phyloP scores from a whole-genome alignment of 2,888 invertebrate genomes.

The Coenonympha glycerion region DNA sequence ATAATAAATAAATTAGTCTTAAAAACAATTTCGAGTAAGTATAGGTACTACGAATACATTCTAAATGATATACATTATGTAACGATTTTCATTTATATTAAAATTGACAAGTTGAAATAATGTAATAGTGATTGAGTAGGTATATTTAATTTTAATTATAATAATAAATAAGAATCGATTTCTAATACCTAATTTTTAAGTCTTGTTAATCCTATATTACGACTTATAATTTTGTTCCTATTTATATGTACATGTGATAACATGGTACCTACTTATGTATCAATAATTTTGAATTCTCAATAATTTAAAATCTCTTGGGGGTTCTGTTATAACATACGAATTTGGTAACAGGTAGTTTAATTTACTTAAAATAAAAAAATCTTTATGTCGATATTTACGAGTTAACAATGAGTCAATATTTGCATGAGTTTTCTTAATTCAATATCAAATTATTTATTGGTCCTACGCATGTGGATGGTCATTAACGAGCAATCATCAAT shows the following conservation, averaged over 20 bases:
- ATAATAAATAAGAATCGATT: not conserved
- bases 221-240: constrained; percentile 1
- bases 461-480: constrained; percentile 6
- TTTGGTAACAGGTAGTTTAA: no score
- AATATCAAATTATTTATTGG: constrained; percentile 10
- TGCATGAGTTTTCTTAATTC: not conserved
- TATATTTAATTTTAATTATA: not conserved
- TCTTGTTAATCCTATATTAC: constrained; percentile 2
- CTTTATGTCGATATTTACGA: not conserved
- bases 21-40: not conserved
- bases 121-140: not conserved
- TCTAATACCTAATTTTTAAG: constrained; percentile 2
- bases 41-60: not conserved
- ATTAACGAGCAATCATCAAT: not conserved
- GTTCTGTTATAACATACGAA: no score
- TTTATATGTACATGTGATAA: no score
- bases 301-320: not conserved
- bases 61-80: not conserved
- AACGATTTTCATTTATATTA: not conserved
- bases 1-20: constrained; percentile 5
- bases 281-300: not conserved
- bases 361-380: no score
- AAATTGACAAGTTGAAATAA: not conserved
- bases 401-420: no score
- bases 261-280: no score